Base-by-base conservation (phyloP, 1,140 invertebrate genomes). In the Acromyrmex charruanus region DNA sequence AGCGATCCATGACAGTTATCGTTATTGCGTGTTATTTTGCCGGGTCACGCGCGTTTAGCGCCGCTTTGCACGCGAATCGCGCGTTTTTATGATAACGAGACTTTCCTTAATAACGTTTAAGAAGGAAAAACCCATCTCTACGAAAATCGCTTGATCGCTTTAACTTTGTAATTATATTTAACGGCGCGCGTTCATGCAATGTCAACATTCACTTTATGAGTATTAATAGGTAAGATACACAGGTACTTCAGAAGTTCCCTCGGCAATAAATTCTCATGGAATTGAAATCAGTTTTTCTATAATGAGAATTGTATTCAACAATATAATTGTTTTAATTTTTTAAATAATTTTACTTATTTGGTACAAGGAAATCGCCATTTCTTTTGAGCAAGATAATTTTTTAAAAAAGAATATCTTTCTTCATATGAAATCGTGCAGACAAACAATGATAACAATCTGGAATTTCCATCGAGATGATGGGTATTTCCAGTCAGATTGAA, bases 51-150 rank as follows among this genome's bases (percentile, higher is more conserved):
- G 68, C 80, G 25, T 58, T 81, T 72, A 72, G 68, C 39, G 18
- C 21, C 69, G 39, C 28, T 75, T 51, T 35, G 55, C 55, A 74
- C 55, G 80, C 69, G 44, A 84, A 75, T 84, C 28, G 18, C 39
- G 58, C 12, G 69, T 75, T 84, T 84, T 84, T 51, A 84, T 28
- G 18, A 5, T 84, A 84, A 65, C 39, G 39, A 49, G 80, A 71
- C 39, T 35, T 51, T 61, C 55, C 28, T 75, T 61, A 35, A 75
- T 63, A 51, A 18, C 53, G 25, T 16, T 74, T 53, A 61, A 25
- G n/a, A 5, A 39, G 18, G 25, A 63, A 61, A 74, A 61, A 35
- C 44, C 5, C 9, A 14, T 61, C 51, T 49, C 21, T 59, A 74
- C 31, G 55, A 61, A 84, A 84, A 84, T 84, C 55, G 55, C 44